Percentiles rank a stretch among this genome's conserved stretches.
Conservation (phyloP, 2,888 invertebrate genomes). For the Athalia circularis region DNA sequence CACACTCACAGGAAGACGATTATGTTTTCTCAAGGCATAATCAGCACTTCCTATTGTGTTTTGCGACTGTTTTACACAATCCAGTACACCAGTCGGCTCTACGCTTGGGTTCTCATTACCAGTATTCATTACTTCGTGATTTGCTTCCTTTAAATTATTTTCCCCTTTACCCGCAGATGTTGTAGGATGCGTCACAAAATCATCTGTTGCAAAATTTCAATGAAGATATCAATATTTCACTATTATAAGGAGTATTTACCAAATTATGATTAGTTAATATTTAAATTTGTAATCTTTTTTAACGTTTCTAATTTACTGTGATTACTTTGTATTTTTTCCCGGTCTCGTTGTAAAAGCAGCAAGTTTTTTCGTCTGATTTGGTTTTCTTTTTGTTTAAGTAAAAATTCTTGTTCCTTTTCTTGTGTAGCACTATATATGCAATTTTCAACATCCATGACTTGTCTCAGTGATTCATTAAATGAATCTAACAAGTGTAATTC, state of each 20-base stretch:
- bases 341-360: slow-evolving; percentile 47
- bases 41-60: slow-evolving; percentile 44
- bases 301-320: slow-evolving; percentile 29
- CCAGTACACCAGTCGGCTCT: slow-evolving; percentile 15
- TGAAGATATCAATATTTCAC: background rate
- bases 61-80: slow-evolving; percentile 35
- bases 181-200: background rate
- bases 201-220: background rate
- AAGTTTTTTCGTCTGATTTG: slow-evolving; percentile 58
- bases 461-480: slow-evolving; percentile 78
- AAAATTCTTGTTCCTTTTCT: slow-evolving; percentile 59
- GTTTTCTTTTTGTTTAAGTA: slow-evolving; percentile 56
- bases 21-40: slow-evolving; percentile 54
- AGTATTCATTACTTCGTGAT: slow-evolving; percentile 4
- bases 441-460: slow-evolving; percentile 78
- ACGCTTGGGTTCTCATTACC: slow-evolving; percentile 20
- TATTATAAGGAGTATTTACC: background rate
- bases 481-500: slow-evolving; percentile 79
- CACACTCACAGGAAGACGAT: slow-evolving; percentile 62
- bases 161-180: too few species aligned
- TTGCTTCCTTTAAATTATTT: background rate
- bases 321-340: slow-evolving; percentile 50
- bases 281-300: background rate
- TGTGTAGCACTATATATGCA: slow-evolving; percentile 62
- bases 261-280: background rate